Evolutionary conservation across 2,113 vertebrate genomes (phyloP).

Genomic region (Herpailurus yagouaroundi): DNA sequence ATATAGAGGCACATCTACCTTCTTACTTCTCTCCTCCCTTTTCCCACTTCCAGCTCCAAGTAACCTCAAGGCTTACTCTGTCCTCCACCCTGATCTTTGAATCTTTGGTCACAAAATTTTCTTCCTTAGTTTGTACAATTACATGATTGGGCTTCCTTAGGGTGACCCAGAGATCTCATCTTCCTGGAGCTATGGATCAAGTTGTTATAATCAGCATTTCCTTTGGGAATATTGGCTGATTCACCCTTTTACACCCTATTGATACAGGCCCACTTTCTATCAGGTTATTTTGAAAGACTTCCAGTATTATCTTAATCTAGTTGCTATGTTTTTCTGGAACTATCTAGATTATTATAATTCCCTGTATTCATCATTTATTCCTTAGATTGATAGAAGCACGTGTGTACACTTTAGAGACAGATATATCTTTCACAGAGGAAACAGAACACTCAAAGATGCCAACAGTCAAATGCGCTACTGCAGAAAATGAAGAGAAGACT

Average conservation of each 20-base stretch:
- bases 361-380: conserved; percentile 21
- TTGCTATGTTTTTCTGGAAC: conserved; percentile 17
- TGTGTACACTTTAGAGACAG: conserved; percentile 40
- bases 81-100: neutral
- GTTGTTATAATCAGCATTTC: neutral
- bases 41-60: neutral
- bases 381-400: conserved; percentile 21
- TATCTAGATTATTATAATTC: neutral
- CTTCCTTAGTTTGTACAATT: neutral
- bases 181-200: neutral
- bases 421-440: conserved; percentile 1
- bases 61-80: neutral
- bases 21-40: neutral
- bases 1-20: neutral
- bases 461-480: conserved; percentile 48
- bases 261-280: neutral
- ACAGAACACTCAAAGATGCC: conserved; percentile 34
- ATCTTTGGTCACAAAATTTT: neutral
- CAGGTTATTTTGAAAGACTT: conserved; percentile 44
- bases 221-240: neutral
- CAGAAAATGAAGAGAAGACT: conserved; percentile 68
- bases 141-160: neutral
- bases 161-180: neutral
- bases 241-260: neutral
- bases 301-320: neutral